A percentile compares a stretch with the other conserved stretches of the same genome.
Evolutionary conservation across 2,113 vertebrate species (phyloP).

Genomic region (Lycaon pictus): DNA sequence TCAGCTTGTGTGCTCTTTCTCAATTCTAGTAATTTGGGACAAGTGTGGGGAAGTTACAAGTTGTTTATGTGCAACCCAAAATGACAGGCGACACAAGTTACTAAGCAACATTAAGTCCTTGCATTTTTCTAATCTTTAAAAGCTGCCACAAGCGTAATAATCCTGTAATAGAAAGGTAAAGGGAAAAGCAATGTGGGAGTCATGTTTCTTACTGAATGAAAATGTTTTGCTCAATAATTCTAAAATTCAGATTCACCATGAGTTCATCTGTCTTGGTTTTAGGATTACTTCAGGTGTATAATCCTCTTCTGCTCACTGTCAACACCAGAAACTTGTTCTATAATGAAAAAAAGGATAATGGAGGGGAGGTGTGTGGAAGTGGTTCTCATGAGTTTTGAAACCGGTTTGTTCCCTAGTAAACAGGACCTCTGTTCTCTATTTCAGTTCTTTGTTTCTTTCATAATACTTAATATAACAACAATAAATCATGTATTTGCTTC

Average conservation of each 20-base stretch:
- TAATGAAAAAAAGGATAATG: background rate
- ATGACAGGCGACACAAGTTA: conserved; percentile 79
- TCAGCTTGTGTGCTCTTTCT: conserved; percentile 52
- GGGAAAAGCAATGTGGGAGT: conserved; percentile 66
- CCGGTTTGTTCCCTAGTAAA: background rate
- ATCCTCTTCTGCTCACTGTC: background rate
- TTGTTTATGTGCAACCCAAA: conserved; percentile 64
- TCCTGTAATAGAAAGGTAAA: conserved; percentile 54
- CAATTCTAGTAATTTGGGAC: conserved; percentile 73
- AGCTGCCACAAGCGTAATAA: conserved; percentile 63
- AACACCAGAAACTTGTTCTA: background rate
- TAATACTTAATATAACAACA: background rate
- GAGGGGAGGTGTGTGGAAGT: fast-evolving
- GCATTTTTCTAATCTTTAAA: conserved; percentile 71
- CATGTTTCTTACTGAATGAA: conserved; percentile 72
- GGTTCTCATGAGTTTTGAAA: background rate
- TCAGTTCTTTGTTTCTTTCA: background rate
- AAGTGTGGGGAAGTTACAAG: conserved; percentile 70
- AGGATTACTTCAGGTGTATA: background rate
- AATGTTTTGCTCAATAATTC: conserved; percentile 63
- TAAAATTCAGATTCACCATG: conserved; percentile 51
- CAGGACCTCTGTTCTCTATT: background rate
- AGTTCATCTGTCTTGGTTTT: conserved; percentile 35
- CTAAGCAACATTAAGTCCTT: conserved; percentile 80
- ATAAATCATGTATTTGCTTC: background rate